Base-by-base conservation (phyloP, 2,113 vertebrate genomes). In the Dasyurus viverrinus region DNA sequence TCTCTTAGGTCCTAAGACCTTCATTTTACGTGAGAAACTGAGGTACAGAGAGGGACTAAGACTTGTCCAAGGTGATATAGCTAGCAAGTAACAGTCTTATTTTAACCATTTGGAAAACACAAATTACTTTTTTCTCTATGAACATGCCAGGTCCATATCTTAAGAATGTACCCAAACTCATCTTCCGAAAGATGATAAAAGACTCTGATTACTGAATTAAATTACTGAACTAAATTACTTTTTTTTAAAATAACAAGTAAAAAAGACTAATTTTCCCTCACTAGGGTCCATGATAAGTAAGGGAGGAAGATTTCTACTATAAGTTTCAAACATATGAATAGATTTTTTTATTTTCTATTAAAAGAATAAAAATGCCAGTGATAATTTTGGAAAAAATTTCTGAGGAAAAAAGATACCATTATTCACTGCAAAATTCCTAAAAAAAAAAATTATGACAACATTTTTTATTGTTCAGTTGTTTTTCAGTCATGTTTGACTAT, bases 371-470 rank as follows among this genome's bases (percentile, higher is more conserved):
- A 25, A 27, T 9, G 55, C 19, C 93, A 50, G 47, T 93, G 90
- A 91, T 7, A 89, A 89, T 94, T 96, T 36, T 53, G 53, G 54
- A 84, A 92, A 89, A 76, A 92, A 92, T 89, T 92, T 96, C 89
- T 93, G 91, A 93, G 89, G 48, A 95, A 92, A 96, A 96, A 93
- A 4, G 93, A 93, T 89, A 91, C 2, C 93, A 89, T 94, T 90
- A 92, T 96, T 94, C 25, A 89, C 90, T 54, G 93, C 55, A 90
- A 92, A 76, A 76, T 76, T 76, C 36, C 16, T 76, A 8, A n/a
- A n/a, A 36, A 57, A 55, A 6, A 26, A 10, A 30, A 60, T 60
- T 60, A 60, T 60, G 27, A 25, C 27, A 60, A 30, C 57, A 30
- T 30, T 2, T 60, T 60, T 60, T 60, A 11, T 60, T 60, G 6